Evolutionary conservation across 92 coral and sea anemone species (phyloP), one percentile per base, ranked within the genome.

Genomic region (Muricea muricata): DNA sequence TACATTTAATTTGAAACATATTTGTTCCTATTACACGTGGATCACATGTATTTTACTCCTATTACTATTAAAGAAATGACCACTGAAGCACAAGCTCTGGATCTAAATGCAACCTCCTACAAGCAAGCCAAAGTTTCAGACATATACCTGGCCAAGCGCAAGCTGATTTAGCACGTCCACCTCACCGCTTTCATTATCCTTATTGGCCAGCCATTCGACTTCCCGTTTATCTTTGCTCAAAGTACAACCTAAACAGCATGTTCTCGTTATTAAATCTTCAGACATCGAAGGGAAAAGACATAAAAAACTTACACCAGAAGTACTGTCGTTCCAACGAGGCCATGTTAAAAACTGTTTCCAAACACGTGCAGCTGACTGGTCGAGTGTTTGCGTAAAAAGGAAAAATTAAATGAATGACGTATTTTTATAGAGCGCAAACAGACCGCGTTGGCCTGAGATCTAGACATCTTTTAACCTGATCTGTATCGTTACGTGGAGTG

Each of bases 241-340:
- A 61, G 85, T 90, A 52, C 97, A 91, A 29, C 97, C 97, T 93
- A 73, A 8, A 50, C 48, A 18, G 28, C 6, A 26, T 11, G 70
- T 24, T 35, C 42, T 3, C 42, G 5, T 75, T 75, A 26, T 7
- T 37, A 73, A 28, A 6, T 29, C 4, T 23, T 30, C 23, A 66
- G 5, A 29, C 20, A 17, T 35, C 23, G 60, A 39, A 57, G 20
- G 42, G 30, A 25, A 39, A 7, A 28, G 18, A 0, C 7, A 13
- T 3, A 17, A 8, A 35, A 78, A 41, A 20, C 91, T 84, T 87
- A 93, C 97, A 94, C 94, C 97, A 93, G 73, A 93, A 93, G 73
- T 65, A 86, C 71, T 91, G 91, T 78, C 88, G 91, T 87, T 93
- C 97, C 70, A 93, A 45, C 37, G 94, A 50, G 79, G 97, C 91